These are phyloP conservation scores for Acrocephalus arundinaceus DNA, from an alignment of 2,113 vertebrate species.

Conservation along the genomic window DNA sequence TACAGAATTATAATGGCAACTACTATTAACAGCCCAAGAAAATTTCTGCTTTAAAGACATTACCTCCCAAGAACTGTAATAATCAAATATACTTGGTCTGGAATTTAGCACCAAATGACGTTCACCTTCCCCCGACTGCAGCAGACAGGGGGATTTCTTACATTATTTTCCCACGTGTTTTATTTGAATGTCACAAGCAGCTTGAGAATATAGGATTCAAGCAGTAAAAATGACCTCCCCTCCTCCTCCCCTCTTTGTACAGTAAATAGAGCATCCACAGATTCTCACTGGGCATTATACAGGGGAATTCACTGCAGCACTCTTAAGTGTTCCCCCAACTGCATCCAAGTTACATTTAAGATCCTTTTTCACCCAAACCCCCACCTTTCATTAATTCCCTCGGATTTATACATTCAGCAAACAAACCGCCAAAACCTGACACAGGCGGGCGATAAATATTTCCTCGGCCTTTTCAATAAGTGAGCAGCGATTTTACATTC, in stretches of 20 bases:
- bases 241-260: slow-evolving; percentile 24
- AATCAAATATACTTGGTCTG: background rate
- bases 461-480: slow-evolving; percentile 56
- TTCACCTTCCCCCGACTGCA: background rate
- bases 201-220: background rate
- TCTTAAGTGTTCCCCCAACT: slow-evolving; percentile 26
- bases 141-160: background rate
- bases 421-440: slow-evolving; percentile 46
- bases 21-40: background rate
- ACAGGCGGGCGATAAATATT: slow-evolving; percentile 22
- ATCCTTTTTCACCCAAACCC: background rate
- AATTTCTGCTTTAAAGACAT: slow-evolving; percentile 21
- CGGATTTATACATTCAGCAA: slow-evolving; percentile 42
- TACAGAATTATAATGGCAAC: slow-evolving; percentile 35
- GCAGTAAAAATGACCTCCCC: background rate
- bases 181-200: slow-evolving; percentile 34
- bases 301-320: background rate
- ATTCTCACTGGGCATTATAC: background rate
- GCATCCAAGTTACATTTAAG: background rate
- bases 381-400: slow-evolving; percentile 44
- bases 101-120: slow-evolving; percentile 5
- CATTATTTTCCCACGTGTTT: slow-evolving; percentile 13
- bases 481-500: slow-evolving; percentile 46
- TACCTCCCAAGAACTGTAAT: slow-evolving; percentile 15
- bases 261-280: background rate